phyloP scores from a whole-genome alignment of 2,113 vertebrate genomes.

The Paralichthys olivaceus region DNA sequence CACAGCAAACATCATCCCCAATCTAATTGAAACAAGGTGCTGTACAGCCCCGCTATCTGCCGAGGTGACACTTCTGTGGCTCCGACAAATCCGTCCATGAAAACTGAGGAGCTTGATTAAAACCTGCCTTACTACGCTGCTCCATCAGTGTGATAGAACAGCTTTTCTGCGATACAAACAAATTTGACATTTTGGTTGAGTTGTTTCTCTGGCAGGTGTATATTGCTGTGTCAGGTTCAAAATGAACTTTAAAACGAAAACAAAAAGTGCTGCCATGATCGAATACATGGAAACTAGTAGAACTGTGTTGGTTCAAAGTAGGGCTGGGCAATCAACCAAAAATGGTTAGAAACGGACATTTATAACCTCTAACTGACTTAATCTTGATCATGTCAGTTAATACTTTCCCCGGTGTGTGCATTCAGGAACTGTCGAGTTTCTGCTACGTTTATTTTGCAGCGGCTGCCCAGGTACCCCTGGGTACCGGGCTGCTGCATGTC shows the following conservation, averaged over 20 bases:
- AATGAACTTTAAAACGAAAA: constrained; percentile 35
- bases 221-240: constrained; percentile 56
- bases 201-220: constrained; percentile 35
- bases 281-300: too few relatives aligned
- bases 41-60: constrained; percentile 55
- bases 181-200: constrained; percentile 52
- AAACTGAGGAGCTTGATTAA: constrained; percentile 66
- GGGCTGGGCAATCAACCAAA: too few relatives aligned
- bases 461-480: too few relatives aligned
- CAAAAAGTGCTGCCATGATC: too few relatives aligned
- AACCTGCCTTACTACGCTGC: constrained; percentile 52
- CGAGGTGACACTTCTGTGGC: constrained; percentile 53
- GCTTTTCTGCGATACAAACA: constrained; percentile 55
- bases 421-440: too few relatives aligned
- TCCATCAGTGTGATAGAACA: constrained; percentile 58
- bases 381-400: too few relatives aligned
- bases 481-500: too few relatives aligned
- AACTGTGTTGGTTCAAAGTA: too few relatives aligned
- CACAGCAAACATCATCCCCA: constrained; percentile 53
- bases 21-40: constrained; percentile 78
- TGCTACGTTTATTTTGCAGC: too few relatives aligned
- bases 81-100: constrained; percentile 45
- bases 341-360: too few relatives aligned
- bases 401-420: too few relatives aligned
- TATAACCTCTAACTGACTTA: too few relatives aligned